phyloP scores from a whole-genome alignment of 1,140 invertebrate genomes.

The Magallana ariakensis region DNA sequence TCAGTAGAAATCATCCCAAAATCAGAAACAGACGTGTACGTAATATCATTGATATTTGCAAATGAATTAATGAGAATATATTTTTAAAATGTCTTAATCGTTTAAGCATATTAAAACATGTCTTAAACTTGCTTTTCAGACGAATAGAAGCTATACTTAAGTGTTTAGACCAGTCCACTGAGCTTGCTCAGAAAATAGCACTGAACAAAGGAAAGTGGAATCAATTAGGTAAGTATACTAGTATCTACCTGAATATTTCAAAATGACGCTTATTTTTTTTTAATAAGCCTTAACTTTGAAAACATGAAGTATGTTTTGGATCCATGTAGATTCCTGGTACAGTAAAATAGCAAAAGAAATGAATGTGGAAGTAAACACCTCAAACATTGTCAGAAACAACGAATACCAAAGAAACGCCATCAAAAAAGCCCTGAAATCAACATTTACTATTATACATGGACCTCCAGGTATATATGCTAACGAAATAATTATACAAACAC shows the following conservation, averaged over 20 bases:
- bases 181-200: not conserved
- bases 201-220: slow-evolving; percentile 4
- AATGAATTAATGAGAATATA: too few species aligned
- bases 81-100: too few species aligned
- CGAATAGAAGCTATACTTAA: not conserved
- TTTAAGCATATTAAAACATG: not conserved
- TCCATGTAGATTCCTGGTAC: slow-evolving; percentile 1
- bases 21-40: slow-evolving; percentile 50
- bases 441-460: slow-evolving; percentile 70
- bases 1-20: slow-evolving; percentile 52
- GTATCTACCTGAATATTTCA: not conserved
- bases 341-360: not conserved
- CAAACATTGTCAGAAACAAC: slow-evolving; percentile 54
- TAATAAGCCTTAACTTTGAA: not conserved
- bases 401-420: slow-evolving; percentile 60
- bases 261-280: too few species aligned
- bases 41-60: too few species aligned
- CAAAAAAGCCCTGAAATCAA: slow-evolving; percentile 56
- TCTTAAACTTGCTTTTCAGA: not conserved
- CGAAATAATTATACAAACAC: too few species aligned
- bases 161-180: not conserved
- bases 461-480: slow-evolving; percentile 65
- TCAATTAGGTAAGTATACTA: slow-evolving; percentile 42
- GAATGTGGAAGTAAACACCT: not conserved
- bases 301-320: too few species aligned